Conservation (phyloP, 2,797 vertebrate genomes). For the Phoxinus dragarum region DNA sequence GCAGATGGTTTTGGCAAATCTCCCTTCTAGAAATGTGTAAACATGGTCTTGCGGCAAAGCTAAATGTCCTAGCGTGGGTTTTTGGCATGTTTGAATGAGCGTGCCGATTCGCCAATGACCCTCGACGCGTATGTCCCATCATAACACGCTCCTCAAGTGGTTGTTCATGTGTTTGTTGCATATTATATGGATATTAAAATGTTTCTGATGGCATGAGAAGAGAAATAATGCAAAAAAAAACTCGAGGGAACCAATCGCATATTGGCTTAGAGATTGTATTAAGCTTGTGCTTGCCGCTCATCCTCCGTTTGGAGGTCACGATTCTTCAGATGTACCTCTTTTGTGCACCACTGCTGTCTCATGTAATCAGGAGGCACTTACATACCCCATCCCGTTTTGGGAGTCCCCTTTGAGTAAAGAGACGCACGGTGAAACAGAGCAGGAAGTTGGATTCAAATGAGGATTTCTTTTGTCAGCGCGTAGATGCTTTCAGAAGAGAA, state of each 20-base stretch:
- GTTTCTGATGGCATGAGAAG: conserved; percentile 10
- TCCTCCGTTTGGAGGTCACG: conserved; percentile 17
- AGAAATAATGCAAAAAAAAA: conserved; percentile 7
- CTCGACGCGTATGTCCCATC: background rate
- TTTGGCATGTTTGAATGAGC: conserved; percentile 6
- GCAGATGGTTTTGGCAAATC: conserved; percentile 15
- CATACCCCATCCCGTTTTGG: conserved; percentile 26
- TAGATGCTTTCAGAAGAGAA: conserved; percentile 44
- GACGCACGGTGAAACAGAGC: background rate
- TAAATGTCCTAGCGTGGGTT: background rate
- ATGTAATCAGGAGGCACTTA: conserved; percentile 47
- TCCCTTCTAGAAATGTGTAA: conserved; percentile 15
- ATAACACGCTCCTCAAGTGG: background rate
- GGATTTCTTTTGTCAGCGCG: conserved; percentile 4
- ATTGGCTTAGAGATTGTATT: conserved; percentile 41
- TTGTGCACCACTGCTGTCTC: conserved; percentile 36
- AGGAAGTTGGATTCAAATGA: conserved; percentile 29
- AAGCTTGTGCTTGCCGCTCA: conserved; percentile 54
- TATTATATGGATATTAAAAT: conserved; percentile 17
- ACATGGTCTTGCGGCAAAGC: background rate
- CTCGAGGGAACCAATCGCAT: conserved; percentile 29
- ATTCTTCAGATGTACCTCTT: conserved; percentile 5
- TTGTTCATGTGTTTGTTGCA: background rate
- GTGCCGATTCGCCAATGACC: background rate
- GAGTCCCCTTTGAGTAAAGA: conserved; percentile 16